Evolutionary conservation across 2,113 vertebrate genomes (phyloP).

Genomic region (Callopanchax toddi): DNA sequence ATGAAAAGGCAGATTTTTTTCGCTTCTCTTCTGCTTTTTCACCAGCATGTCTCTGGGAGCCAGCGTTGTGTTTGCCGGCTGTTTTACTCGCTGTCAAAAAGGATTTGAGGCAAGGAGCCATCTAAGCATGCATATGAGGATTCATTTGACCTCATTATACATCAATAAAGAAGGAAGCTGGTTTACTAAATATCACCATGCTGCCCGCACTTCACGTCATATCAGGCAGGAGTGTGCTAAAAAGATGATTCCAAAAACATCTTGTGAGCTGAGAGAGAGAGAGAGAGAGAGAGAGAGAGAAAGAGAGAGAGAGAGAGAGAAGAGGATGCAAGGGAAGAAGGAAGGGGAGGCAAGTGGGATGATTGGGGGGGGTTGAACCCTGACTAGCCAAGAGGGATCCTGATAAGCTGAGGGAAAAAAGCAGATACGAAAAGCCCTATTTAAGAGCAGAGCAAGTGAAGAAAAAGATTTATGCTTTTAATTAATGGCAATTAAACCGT

Average conservation of each 20-base stretch:
- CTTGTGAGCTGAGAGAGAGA: constrained; percentile 66
- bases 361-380: constrained; percentile 82
- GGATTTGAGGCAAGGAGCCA: constrained; percentile 92
- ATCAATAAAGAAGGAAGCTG: constrained; percentile 98
- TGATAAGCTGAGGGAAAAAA: constrained; percentile 90
- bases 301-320: not conserved
- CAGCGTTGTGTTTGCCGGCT: constrained; percentile 91
- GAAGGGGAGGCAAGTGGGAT: constrained; percentile 69
- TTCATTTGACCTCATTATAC: constrained; percentile 99
- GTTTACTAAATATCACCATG: constrained; percentile 99
- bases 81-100: constrained; percentile 97
- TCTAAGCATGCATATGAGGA: constrained; percentile 96
- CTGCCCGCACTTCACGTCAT: constrained; percentile 91
- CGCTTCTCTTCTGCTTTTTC: constrained; percentile 68
- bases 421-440: constrained; percentile 90
- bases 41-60: constrained; percentile 84
- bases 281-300: constrained; percentile 71
- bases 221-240: constrained; percentile 91
- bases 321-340: constrained; percentile 53
- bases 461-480: constrained; percentile 99
- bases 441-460: constrained; percentile 98
- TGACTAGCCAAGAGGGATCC: constrained; percentile 97
- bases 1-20: constrained; percentile 43
- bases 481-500: constrained; percentile 99
- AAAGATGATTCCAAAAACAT: constrained; percentile 92